Conservation (phyloP, 2,888 invertebrate species). For the Sinelater perroti region DNA sequence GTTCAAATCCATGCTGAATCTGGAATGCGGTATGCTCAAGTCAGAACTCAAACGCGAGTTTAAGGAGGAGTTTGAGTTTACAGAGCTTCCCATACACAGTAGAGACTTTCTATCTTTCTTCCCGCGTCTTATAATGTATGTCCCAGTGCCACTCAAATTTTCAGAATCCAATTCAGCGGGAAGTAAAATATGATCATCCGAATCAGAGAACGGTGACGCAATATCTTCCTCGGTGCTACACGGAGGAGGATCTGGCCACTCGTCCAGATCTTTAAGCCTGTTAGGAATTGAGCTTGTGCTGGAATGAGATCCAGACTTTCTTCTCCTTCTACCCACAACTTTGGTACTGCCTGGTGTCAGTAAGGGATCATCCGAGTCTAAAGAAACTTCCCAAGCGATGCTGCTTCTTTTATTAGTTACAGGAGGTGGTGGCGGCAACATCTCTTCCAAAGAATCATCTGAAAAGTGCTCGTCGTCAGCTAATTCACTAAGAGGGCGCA, state of each 20-base stretch:
- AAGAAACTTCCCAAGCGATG: slow-evolving; percentile 88
- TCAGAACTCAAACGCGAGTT: slow-evolving; percentile 72
- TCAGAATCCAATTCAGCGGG: slow-evolving; percentile 56
- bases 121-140: slow-evolving; percentile 83
- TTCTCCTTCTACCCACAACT: slow-evolving; percentile 53
- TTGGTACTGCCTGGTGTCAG: slow-evolving; percentile 69
- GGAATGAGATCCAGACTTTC: slow-evolving; percentile 65
- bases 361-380: slow-evolving; percentile 75
- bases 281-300: slow-evolving; percentile 79
- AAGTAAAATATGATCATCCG: slow-evolving; percentile 57
- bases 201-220: slow-evolving; percentile 75
- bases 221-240: slow-evolving; percentile 73
- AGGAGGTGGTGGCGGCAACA: slow-evolving; percentile 70
- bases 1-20: slow-evolving; percentile 66
- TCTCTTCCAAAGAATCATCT: slow-evolving; percentile 84
- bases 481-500: slow-evolving; percentile 55
- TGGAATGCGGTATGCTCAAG: slow-evolving; percentile 67
- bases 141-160: slow-evolving; percentile 71
- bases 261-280: slow-evolving; percentile 72
- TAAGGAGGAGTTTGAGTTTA: slow-evolving; percentile 66
- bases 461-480: slow-evolving; percentile 76
- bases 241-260: slow-evolving; percentile 79
- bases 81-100: slow-evolving; percentile 66
- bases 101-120: slow-evolving; percentile 74
- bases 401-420: slow-evolving; percentile 76